phyloP scores from a whole-genome alignment of 2,888 invertebrate genomes.

The Rotaria socialis region DNA sequence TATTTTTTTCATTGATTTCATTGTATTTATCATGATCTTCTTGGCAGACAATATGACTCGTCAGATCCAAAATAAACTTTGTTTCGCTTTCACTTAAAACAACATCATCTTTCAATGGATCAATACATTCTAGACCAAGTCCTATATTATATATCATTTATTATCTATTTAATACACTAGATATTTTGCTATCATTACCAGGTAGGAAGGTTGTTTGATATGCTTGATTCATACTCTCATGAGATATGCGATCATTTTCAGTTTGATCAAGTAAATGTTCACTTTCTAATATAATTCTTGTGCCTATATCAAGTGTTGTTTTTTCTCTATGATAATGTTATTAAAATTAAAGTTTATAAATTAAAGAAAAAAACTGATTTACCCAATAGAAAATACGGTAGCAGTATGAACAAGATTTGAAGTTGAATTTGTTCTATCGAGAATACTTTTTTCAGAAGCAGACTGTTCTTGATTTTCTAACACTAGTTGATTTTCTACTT shows the following conservation, averaged over 20 bases:
- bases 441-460: background rate
- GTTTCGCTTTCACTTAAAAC: conserved; percentile 43
- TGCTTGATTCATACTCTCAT: background rate
- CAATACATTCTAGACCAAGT: background rate
- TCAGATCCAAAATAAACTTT: conserved; percentile 35
- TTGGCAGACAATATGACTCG: conserved; percentile 49
- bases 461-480: background rate
- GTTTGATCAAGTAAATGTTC: background rate
- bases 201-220: background rate
- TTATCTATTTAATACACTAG: no score
- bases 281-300: background rate
- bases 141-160: background rate
- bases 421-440: background rate
- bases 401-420: background rate
- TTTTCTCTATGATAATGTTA: background rate
- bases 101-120: background rate
- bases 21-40: conserved; percentile 54
- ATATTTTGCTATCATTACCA: background rate
- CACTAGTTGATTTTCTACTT: background rate
- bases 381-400: background rate
- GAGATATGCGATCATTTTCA: background rate
- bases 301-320: background rate
- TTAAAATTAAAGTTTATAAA: background rate
- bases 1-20: conserved; percentile 51
- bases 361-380: background rate